A percentile compares a stretch with the other conserved stretches of the same genome.
phyloP scores from a whole-genome alignment of 2,113 vertebrate species.

The Fulmarus glacialis region DNA sequence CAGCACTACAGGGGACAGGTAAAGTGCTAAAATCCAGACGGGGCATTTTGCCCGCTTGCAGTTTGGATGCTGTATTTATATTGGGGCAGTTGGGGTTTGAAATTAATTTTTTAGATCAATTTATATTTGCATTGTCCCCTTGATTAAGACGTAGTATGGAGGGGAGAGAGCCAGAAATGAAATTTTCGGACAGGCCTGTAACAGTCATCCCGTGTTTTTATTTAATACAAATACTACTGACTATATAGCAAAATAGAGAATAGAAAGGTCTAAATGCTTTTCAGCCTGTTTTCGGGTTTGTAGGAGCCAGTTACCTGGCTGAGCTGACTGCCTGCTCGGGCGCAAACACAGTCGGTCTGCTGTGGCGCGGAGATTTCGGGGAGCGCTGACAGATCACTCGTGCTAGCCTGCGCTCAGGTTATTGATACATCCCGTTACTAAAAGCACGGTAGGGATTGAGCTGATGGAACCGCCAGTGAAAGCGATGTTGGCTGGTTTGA shows the following conservation, averaged over 20 bases:
- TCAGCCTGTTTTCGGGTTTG: background rate
- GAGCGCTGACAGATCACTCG: accelerated
- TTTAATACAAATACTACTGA: background rate
- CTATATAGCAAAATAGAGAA: background rate
- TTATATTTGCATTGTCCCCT: background rate
- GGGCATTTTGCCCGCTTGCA: background rate
- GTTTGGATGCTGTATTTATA: background rate
- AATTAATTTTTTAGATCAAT: background rate
- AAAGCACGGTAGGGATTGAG: background rate
- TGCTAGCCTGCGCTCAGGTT: background rate
- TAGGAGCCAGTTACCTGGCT: background rate
- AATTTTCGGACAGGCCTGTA: background rate
- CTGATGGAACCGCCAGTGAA: background rate
- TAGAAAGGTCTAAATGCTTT: accelerated
- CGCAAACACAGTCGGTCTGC: accelerated
- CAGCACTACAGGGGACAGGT: background rate
- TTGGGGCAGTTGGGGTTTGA: background rate
- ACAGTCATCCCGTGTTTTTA: background rate
- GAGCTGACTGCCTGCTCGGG: background rate
- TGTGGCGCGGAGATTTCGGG: accelerated
- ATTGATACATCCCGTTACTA: accelerated
- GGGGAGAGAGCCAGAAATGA: background rate
- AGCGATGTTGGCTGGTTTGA: background rate
- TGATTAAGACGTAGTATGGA: background rate
- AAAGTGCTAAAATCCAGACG: background rate